Base-by-base conservation (phyloP, 2,888 invertebrate genomes). In the Gastracanthus pulcherrimus region DNA sequence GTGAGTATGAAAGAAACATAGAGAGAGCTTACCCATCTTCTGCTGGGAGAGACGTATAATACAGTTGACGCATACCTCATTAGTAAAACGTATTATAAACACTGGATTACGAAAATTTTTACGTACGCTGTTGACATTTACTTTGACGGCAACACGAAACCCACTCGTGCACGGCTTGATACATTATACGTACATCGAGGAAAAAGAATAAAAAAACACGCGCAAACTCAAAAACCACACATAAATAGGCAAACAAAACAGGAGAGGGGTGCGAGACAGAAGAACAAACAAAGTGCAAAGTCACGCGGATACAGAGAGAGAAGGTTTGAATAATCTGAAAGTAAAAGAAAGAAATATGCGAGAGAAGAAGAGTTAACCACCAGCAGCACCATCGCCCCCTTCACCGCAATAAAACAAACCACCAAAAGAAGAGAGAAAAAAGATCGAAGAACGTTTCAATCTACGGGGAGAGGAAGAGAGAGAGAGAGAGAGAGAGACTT, bases 11-110 rank as follows among this genome's bases (percentile, higher is more conserved):
- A n/a, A n/a, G 16, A n/a, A n/a, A 23, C 9, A 60, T 1, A 19
- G 23, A 5, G 31, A 66, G 36, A 64, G 48, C 64, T 75, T 75
- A 75, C 75, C 75, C 34, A 41, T 66, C 3, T 26, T 66, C 34
- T 75, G 16, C 23, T 36, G 75, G 48, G 19, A 13, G 26, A 48
- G 38, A 23, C 48, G 36, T 38, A 29, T 26, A n/a, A n/a, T 55
- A 55, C 13, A 55, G 55, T 55, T 55, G 55, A 55, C 55, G 11
- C 55, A 11, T 31, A 36, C n/a, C 26, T 48, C 26, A 48, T 48
- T 5, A 16, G 11, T 29, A 7, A 23, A n/a, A 66, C 26, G 38
- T n/a, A 23, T 55, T 55, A 48, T 62, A 23, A 19, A 23, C 26
- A 51, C 36, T 26, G 36, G 3, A 3, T 51, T 36, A 62, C 48